Evolutionary conservation across 2,797 vertebrate species (phyloP), one percentile per base, ranked within the genome.

Genomic region (Nannoperca australis): DNA sequence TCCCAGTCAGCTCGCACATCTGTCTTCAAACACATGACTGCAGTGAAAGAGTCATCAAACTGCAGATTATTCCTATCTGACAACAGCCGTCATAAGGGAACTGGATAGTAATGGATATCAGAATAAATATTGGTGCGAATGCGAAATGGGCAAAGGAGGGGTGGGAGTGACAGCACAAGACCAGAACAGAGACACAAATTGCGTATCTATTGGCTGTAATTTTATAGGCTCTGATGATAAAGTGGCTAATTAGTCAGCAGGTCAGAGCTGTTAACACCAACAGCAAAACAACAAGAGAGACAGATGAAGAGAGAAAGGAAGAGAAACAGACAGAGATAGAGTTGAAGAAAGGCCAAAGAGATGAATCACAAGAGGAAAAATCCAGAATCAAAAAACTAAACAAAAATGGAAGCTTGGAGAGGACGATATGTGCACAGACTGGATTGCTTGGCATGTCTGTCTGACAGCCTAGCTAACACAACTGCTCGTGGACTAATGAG

Each of bases 241-340:
- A 93, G 84, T 86, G 86, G 82, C 85, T 92, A 93, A 94, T 94
- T 94, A 91, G 89, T 86, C 79, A 83, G 83, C 76, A 76, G 92
- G 91, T 92, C 90, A 91, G 79, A 90, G 87, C 92, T 85, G 88
- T 90, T 93, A 92, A 91, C 89, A 86, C 85, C 70, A 78, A 74
- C 76, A 85, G 79, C 79, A 73, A 84, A 73, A 87, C 67, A 82
- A 87, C 81, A 90, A 75, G 78, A 77, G 76, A 87, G 68, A 83
- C 53, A 70, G 53, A 76, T 30, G 64, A 61, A 69, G 61, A 78
- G 70, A 56, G 61, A 60, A 66, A 59, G 58, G 73, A 4, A 73
- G 45, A 78, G 68, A 77, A 42, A 68, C 36, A 73, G 69, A 56
- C n/a, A 24, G 53, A 56, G 4, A 63, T 32, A 32, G 22, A 80